A percentile compares a stretch with the other conserved stretches of the same genome.
These are phyloP conservation scores for Ophion ellenae DNA, from an alignment of 2,888 invertebrate genomes.

Conservation along the genomic window DNA sequence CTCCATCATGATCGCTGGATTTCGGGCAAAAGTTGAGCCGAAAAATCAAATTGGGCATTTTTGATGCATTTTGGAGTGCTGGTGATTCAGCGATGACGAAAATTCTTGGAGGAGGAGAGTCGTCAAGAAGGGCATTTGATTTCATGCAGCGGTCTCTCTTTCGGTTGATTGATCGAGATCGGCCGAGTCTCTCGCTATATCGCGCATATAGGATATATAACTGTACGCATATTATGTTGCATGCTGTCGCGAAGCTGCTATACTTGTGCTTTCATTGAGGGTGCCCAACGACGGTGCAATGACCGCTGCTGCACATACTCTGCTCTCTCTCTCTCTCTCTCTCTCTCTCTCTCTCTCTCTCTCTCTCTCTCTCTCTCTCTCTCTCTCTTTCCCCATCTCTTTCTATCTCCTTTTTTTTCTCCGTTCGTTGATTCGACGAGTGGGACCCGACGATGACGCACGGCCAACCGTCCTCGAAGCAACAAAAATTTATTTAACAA, in stretches of 20 bases:
- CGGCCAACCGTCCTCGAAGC: conserved; percentile 71
- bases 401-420: conserved; percentile 16
- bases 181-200: conserved; percentile 74
- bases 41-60: background rate
- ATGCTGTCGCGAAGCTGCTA: conserved; percentile 62
- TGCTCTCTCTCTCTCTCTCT: conserved; percentile 24
- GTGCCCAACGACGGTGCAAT: conserved; percentile 78
- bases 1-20: no score
- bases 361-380: conserved; percentile 38
- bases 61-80: background rate
- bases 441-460: conserved; percentile 75
- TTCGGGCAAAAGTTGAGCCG: no score
- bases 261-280: conserved; percentile 75
- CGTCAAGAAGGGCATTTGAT: conserved; percentile 50
- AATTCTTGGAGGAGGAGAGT: conserved; percentile 13
- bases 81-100: conserved; percentile 6
- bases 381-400: conserved; percentile 32
- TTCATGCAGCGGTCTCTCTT: conserved; percentile 57
- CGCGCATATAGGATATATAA: conserved; percentile 15
- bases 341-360: conserved; percentile 35
- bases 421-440: conserved; percentile 75
- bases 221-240: conserved; percentile 50
- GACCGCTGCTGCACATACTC: conserved; percentile 72
- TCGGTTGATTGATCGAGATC: conserved; percentile 82
- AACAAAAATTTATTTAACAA: conserved; percentile 79